Evolutionary conservation across 2,113 vertebrate genomes (phyloP).

Genomic region (Ibidorhyncha struthersii): DNA sequence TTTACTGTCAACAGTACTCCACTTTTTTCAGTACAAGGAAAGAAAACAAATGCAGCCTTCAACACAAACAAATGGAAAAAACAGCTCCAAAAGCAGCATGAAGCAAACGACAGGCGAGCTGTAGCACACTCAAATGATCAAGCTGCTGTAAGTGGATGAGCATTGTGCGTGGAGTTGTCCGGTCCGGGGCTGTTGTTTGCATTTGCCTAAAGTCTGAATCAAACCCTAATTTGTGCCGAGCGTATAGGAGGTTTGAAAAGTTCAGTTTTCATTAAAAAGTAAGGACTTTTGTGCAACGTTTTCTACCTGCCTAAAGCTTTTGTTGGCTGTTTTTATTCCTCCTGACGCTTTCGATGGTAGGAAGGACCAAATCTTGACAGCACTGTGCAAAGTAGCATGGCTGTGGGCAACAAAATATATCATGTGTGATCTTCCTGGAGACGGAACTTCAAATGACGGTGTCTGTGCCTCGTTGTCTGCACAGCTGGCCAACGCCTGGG

Average conservation of each 20-base stretch:
- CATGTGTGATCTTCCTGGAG: fast-evolving
- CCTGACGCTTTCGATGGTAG: background rate
- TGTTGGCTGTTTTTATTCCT: background rate
- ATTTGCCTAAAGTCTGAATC: conserved; percentile 4
- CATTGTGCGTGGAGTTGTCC: background rate
- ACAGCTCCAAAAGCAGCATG: conserved; percentile 60
- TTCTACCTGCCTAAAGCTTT: background rate
- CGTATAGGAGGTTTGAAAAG: background rate
- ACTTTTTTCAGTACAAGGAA: conserved; percentile 68
- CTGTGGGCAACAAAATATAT: background rate
- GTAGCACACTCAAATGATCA: conserved; percentile 59
- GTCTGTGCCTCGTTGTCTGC: background rate
- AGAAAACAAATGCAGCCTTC: conserved; percentile 72
- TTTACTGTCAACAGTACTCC: conserved; percentile 71
- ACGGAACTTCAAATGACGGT: background rate
- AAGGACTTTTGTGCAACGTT: background rate
- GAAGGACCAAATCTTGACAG: background rate
- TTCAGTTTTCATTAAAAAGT: background rate
- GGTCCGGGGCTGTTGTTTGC: background rate
- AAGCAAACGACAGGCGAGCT: conserved; percentile 50
- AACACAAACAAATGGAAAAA: conserved; percentile 71
- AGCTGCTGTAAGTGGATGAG: conserved; percentile 53
- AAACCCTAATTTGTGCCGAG: background rate
- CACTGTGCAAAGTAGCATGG: background rate
- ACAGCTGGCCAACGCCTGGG: background rate